These are phyloP conservation scores for Ctenomys sociabilis DNA, from an alignment of 2,113 vertebrate species.

Conservation along the genomic window DNA sequence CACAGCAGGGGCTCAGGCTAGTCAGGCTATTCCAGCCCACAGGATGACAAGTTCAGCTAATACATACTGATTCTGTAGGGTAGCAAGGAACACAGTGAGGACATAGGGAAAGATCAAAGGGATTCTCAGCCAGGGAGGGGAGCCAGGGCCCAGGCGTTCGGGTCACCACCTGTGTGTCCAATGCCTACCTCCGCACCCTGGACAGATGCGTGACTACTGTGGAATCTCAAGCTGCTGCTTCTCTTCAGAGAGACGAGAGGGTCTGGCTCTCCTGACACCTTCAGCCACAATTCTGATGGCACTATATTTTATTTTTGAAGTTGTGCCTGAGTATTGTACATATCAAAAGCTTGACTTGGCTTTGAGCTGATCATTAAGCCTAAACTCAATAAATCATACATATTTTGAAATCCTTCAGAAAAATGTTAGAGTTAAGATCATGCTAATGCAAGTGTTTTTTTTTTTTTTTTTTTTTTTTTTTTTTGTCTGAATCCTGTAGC, in stretches of 20 bases:
- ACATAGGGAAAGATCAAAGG: neutral
- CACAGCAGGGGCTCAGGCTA: neutral
- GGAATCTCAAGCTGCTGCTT: neutral
- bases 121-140: neutral
- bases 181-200: neutral
- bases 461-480: conserved; percentile 88
- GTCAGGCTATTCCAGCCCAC: neutral
- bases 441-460: conserved; percentile 90
- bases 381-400: too few relatives aligned
- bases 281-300: neutral
- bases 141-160: neutral
- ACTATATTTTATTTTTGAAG: too few relatives aligned
- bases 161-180: neutral
- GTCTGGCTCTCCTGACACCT: neutral
- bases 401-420: conserved; percentile 46
- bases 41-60: neutral
- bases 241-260: neutral
- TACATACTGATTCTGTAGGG: neutral
- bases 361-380: too few relatives aligned
- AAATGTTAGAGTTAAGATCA: conserved; percentile 79
- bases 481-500: conserved; percentile 88
- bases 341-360: too few relatives aligned
- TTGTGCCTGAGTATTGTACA: too few relatives aligned
- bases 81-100: neutral
- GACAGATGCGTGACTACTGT: neutral